These are phyloP conservation scores for Idaea dimidiata DNA, from an alignment of 2,888 invertebrate species.

Conservation along the genomic window DNA sequence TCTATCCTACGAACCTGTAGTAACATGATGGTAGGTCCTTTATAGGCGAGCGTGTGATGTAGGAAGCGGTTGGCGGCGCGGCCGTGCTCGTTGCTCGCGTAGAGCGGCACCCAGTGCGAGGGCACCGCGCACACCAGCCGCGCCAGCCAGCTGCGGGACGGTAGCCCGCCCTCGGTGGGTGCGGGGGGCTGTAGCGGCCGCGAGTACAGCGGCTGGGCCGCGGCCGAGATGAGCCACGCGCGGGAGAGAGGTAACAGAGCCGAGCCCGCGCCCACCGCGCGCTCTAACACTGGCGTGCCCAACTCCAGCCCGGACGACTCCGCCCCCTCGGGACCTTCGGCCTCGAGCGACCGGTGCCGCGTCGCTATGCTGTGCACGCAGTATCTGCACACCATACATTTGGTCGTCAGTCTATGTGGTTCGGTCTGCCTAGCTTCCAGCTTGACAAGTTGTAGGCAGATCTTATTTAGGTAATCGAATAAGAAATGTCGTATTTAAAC, in stretches of 20 bases:
- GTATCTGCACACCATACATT: constrained; percentile 44
- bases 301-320: constrained; percentile 84
- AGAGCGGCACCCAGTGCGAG: constrained; percentile 92
- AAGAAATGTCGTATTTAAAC: too few relatives aligned
- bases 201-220: constrained; percentile 80
- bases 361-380: constrained; percentile 77
- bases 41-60: constrained; percentile 91
- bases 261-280: constrained; percentile 41
- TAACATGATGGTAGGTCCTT: constrained; percentile 30
- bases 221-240: constrained; percentile 86
- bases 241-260: constrained; percentile 82
- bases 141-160: constrained; percentile 83
- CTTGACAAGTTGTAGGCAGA: too few relatives aligned
- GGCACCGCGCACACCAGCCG: constrained; percentile 84
- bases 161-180: constrained; percentile 45
- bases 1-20: too few relatives aligned
- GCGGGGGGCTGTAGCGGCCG: constrained; percentile 54
- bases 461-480: too few relatives aligned
- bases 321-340: constrained; percentile 39
- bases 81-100: constrained; percentile 92
- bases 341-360: constrained; percentile 78
- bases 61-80: constrained; percentile 93
- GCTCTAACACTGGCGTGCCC: constrained; percentile 85
- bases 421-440: too few relatives aligned
- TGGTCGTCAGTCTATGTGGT: too few relatives aligned